A percentile compares a stretch with the other conserved stretches of the same genome.
Conservation (phyloP, 1,140 invertebrate genomes). For the Lerema accius region DNA sequence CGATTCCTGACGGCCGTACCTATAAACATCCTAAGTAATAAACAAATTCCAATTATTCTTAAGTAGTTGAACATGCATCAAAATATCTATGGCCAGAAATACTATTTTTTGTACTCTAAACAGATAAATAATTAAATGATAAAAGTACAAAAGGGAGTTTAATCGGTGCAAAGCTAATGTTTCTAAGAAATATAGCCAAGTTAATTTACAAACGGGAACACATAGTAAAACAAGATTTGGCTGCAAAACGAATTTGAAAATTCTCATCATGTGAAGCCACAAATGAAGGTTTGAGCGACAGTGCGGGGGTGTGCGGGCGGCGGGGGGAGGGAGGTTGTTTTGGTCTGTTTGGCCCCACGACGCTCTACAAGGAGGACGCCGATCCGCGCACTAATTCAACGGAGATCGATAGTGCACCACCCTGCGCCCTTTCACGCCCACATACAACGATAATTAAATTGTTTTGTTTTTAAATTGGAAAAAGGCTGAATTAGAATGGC, state of each 20-base stretch:
- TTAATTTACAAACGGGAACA: too few species aligned
- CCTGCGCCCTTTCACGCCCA: slow-evolving; percentile 73
- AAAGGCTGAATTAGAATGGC: neutral
- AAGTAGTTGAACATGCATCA: too few species aligned
- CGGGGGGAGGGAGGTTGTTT: slow-evolving; percentile 67
- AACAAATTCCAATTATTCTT: too few species aligned
- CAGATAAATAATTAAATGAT: too few species aligned
- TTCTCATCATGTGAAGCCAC: slow-evolving; percentile 49
- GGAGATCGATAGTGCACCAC: slow-evolving; percentile 79
- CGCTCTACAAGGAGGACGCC: slow-evolving; percentile 78
- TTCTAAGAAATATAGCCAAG: too few species aligned
- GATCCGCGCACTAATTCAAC: slow-evolving; percentile 81
- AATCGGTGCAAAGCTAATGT: too few species aligned
- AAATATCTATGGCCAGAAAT: too few species aligned
- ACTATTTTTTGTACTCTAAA: too few species aligned
- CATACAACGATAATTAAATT: slow-evolving; percentile 67
- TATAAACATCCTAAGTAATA: too few species aligned
- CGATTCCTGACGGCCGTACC: too few species aligned
- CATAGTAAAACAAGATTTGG: neutral
- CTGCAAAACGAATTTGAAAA: slow-evolving; percentile 5
- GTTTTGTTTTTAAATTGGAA: slow-evolving; percentile 52
- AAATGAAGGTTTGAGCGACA: slow-evolving; percentile 71
- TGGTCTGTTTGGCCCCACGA: slow-evolving; percentile 77
- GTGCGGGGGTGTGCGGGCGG: slow-evolving; percentile 45
- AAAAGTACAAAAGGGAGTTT: too few species aligned